phyloP scores from a whole-genome alignment of 1,140 invertebrate genomes.

The Habropoda laboriosa region DNA sequence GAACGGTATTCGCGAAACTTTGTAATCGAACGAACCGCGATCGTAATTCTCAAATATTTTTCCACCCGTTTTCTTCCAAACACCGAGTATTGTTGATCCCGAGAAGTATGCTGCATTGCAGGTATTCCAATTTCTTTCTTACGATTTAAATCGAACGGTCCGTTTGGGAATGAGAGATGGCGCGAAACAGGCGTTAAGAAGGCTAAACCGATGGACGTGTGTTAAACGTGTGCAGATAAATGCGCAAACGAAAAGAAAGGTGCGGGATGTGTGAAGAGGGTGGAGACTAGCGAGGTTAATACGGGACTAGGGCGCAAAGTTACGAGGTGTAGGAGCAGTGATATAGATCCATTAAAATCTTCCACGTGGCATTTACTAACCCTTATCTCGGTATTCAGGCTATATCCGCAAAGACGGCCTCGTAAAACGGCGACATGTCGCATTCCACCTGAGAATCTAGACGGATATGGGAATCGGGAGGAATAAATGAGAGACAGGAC shows the following conservation, averaged over 20 bases:
- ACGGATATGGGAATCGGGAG: background rate
- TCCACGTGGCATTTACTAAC: slow-evolving; percentile 6
- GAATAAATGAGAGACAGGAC: background rate
- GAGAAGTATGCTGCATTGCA: slow-evolving; percentile 17
- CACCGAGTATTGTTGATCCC: background rate
- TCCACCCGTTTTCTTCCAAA: background rate
- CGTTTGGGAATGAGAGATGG: background rate
- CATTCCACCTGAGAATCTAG: no score
- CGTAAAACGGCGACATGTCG: background rate
- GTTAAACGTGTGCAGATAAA: background rate
- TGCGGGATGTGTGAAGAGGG: no score
- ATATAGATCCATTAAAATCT: slow-evolving; percentile 5
- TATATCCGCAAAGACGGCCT: background rate
- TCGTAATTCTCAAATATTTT: background rate
- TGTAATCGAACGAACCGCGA: background rate
- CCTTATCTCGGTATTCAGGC: background rate
- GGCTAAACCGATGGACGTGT: background rate
- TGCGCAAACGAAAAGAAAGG: background rate
- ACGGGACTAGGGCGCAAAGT: background rate
- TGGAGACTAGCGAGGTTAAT: background rate
- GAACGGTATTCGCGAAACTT: background rate
- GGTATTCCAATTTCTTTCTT: background rate
- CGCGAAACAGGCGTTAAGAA: background rate
- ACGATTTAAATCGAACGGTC: background rate
- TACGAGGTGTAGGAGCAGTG: slow-evolving; percentile 3